Conservation (phyloP, 2,888 invertebrate species). For the Lepidochrysops patricia region DNA sequence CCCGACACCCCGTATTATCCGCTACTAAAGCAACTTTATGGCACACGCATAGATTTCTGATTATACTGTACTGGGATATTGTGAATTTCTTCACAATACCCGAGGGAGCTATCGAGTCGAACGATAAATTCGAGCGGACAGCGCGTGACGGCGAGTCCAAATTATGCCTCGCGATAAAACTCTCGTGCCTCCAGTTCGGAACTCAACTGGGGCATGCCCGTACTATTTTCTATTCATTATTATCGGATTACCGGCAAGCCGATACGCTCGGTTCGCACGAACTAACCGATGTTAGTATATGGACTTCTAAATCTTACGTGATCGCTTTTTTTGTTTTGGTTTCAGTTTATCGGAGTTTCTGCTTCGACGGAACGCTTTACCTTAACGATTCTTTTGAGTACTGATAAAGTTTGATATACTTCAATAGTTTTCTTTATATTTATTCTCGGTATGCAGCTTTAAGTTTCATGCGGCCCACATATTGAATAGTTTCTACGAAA, state of each 20-base stretch:
- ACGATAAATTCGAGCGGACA: constrained; percentile 46
- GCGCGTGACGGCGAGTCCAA: constrained; percentile 54
- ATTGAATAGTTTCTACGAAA: not conserved
- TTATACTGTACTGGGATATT: constrained; percentile 30
- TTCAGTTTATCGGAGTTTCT: constrained; percentile 14
- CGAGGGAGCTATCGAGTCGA: constrained; percentile 40
- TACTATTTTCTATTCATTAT: constrained; percentile 61
- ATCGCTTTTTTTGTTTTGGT: not conserved
- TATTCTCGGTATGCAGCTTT: too few species aligned
- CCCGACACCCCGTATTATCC: constrained; percentile 17
- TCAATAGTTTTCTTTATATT: not conserved
- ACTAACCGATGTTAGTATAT: constrained; percentile 44
- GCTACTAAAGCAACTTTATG: constrained; percentile 27
- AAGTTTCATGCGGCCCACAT: not conserved
- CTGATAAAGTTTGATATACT: not conserved
- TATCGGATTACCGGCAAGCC: constrained; percentile 53
- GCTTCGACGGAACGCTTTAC: constrained; percentile 11
- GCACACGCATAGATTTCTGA: constrained; percentile 27
- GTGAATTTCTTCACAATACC: constrained; percentile 37
- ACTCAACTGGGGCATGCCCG: constrained; percentile 47
- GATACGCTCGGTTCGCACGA: constrained; percentile 52
- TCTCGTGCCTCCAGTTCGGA: constrained; percentile 47
- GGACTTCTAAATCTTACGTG: constrained; percentile 41
- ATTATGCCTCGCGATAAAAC: constrained; percentile 55
- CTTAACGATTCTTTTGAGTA: not conserved